Evolutionary conservation across 2,797 vertebrate genomes (phyloP).

Genomic region (Eremophila alpestris): DNA sequence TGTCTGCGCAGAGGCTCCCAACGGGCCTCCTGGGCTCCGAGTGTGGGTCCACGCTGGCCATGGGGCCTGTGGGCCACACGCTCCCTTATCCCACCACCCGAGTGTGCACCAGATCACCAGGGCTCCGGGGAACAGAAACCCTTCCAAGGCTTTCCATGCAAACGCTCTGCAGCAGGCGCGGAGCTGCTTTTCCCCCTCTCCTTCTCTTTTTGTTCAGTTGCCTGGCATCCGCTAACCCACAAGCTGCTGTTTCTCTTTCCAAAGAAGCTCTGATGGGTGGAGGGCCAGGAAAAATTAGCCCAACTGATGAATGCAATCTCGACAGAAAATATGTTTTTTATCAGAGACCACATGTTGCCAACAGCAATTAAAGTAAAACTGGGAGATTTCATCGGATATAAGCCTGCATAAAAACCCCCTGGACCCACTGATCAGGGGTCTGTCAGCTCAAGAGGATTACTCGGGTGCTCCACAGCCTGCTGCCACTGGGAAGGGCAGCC

Average conservation of each 20-base stretch:
- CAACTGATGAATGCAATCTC: conserved; percentile 79
- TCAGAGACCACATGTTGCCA: conserved; percentile 82
- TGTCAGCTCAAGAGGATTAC: not conserved
- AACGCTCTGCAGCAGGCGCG: conserved; percentile 14
- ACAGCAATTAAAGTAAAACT: conserved; percentile 78
- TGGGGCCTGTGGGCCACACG: conserved; percentile 51
- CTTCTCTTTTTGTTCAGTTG: conserved; percentile 72
- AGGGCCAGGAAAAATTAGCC: conserved; percentile 82
- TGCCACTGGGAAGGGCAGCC: not conserved
- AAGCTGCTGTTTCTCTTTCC: conserved; percentile 81
- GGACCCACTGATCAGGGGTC: conserved; percentile 4
- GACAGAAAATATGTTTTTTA: conserved; percentile 84
- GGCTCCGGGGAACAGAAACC: conserved; percentile 33
- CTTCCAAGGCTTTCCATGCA: conserved; percentile 36
- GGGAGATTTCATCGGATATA: conserved; percentile 72
- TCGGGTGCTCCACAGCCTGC: not conserved
- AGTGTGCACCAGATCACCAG: conserved; percentile 39
- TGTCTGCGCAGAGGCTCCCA: conserved; percentile 34
- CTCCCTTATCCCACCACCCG: conserved; percentile 42
- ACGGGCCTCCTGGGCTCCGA: not conserved
- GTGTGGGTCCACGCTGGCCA: conserved; percentile 58
- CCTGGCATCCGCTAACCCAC: conserved; percentile 80
- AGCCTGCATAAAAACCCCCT: conserved; percentile 48
- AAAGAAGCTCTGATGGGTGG: conserved; percentile 77
- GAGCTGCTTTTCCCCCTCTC: conserved; percentile 40